These are phyloP conservation scores for Muntiacus muntjak DNA, from an alignment of 2,113 vertebrate species.

Conservation along the genomic window DNA sequence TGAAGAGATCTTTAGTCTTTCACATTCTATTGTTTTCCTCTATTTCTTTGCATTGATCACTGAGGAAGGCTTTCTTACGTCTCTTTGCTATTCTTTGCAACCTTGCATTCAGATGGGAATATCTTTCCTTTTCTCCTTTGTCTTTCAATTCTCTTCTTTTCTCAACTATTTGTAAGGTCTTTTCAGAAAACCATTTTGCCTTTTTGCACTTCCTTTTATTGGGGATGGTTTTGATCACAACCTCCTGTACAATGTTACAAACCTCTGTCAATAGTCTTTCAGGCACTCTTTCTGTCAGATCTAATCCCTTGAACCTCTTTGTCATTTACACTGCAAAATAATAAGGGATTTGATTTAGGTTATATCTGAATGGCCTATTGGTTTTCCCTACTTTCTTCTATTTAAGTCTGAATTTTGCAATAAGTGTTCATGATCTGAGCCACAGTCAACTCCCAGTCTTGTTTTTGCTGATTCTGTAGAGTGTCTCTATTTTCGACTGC, in stretches of 20 bases:
- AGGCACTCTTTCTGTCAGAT: background rate
- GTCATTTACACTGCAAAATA: background rate
- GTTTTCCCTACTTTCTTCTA: background rate
- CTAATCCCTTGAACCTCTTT: background rate
- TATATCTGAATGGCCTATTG: background rate
- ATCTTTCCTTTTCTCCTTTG: background rate
- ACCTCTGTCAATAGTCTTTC: background rate
- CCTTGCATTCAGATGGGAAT: background rate
- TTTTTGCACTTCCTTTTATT: background rate
- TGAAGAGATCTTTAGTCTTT: background rate
- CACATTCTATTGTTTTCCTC: background rate
- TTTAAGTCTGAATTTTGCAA: background rate
- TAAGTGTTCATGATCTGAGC: background rate
- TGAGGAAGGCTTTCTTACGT: background rate
- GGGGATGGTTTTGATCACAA: background rate
- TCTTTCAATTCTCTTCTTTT: background rate
- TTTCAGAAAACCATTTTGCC: background rate
- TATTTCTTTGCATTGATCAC: background rate
- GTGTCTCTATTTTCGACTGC: rapidly evolving
- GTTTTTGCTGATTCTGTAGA: background rate
- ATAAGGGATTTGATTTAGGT: background rate
- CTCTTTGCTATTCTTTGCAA: background rate
- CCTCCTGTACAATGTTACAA: background rate
- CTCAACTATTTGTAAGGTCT: background rate
- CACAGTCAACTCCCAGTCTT: background rate